Evolutionary conservation across 2,797 vertebrate genomes (phyloP).

Genomic region (Liparis tanakae): DNA sequence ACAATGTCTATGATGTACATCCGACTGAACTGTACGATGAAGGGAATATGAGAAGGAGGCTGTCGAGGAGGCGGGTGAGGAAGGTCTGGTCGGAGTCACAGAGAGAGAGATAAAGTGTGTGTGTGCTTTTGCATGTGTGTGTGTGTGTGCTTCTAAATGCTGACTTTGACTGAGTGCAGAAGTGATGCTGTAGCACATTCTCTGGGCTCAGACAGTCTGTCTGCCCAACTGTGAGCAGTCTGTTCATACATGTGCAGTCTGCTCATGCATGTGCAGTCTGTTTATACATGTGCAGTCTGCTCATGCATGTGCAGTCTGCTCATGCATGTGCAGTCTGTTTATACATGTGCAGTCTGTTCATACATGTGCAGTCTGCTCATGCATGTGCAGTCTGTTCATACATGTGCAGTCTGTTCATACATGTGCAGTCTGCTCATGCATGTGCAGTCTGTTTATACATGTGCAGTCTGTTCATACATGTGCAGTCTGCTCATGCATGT

Average conservation of each 20-base stretch:
- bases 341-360: no score
- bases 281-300: no score
- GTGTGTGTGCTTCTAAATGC: constrained; percentile 55
- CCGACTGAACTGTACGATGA: constrained; percentile 1
- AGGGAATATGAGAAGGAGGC: constrained; percentile 4
- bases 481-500: no score
- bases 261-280: no score
- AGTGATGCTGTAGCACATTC: constrained; percentile 77
- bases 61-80: constrained; percentile 26
- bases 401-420: no score
- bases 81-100: constrained; percentile 32
- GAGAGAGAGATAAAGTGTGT: constrained; percentile 7
- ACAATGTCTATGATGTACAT: not conserved
- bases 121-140: not conserved
- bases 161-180: constrained; percentile 71
- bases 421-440: no score
- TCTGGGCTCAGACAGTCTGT: constrained; percentile 73
- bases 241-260: no score
- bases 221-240: constrained; percentile 58
- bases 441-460: not conserved
- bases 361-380: no score
- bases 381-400: no score
- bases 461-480: no score
- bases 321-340: not conserved
- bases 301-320: no score